Percentiles rank a stretch among this genome's conserved stretches.
These are phyloP conservation scores for Dryadula phaetusa DNA, from an alignment of 2,888 invertebrate genomes.

Conservation along the genomic window DNA sequence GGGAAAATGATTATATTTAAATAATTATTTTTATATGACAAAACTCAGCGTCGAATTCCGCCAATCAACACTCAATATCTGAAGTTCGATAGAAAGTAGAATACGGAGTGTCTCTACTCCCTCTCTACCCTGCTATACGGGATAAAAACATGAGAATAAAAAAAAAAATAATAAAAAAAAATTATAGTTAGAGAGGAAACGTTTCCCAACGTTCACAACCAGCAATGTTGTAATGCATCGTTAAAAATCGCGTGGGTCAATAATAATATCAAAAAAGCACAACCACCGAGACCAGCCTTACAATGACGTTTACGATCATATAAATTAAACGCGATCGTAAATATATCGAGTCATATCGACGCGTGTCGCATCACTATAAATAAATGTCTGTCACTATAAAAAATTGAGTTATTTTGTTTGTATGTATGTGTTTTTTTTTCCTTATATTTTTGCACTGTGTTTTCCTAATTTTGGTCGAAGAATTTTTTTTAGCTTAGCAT, in stretches of 20 bases:
- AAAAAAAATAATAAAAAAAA: too few relatives aligned
- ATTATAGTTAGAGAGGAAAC: neutral
- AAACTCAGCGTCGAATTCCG: too few relatives aligned
- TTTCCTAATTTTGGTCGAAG: conserved; percentile 25
- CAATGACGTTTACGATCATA: conserved; percentile 77
- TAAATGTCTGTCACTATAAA: conserved; percentile 67
- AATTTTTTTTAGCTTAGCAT: neutral
- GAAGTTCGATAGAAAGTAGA: too few relatives aligned
- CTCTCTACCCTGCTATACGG: too few relatives aligned
- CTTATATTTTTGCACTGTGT: conserved; percentile 46
- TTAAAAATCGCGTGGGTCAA: conserved; percentile 72
- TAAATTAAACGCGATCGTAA: conserved; percentile 79
- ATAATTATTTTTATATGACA: too few relatives aligned
- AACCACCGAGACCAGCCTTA: conserved; percentile 63
- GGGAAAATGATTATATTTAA: too few relatives aligned
- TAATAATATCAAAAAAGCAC: conserved; percentile 68
- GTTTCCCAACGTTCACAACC: conserved; percentile 19
- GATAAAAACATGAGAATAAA: too few relatives aligned
- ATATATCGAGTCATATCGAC: conserved; percentile 71
- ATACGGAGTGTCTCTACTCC: too few relatives aligned
- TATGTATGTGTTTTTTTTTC: conserved; percentile 46
- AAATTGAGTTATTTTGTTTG: conserved; percentile 61
- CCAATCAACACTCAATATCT: too few relatives aligned
- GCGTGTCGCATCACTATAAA: conserved; percentile 75
- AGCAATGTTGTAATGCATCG: conserved; percentile 71